Evolutionary conservation across 2,797 vertebrate species (phyloP), one percentile per base, ranked within the genome.

Genomic region (Helarctos malayanus): DNA sequence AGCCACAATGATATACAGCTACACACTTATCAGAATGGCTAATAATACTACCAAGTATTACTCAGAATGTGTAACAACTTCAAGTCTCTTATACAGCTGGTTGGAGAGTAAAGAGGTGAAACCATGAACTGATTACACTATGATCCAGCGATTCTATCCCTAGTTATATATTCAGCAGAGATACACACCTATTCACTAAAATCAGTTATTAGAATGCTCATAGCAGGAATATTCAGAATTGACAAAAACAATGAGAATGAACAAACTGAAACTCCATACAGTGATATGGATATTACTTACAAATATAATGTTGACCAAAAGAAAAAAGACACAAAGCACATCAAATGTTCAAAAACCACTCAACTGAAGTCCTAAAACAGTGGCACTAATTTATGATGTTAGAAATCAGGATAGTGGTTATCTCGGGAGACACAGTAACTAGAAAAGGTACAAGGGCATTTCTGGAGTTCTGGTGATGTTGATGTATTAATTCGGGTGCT

Each of bases 71-170:
- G 11, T 21, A 35, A 49, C 12, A 32, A 11, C 7, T 19, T 61
- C 52, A 21, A 56, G 25, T 65, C 18, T 63, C 32, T 79, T 41
- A 45, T 5, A 16, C 32, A 1, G 4, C 5, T 59, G 7, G 6
- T 41, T 76, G 54, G 5, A 90, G 15, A 75, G 3, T 25, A 45
- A 83, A 35, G 38, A 90, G 65, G 45, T 7, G 14, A 73, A 47
- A 65, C 8, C 7, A 35, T 21, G 35, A 41, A 8, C 21, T 52
- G 0, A 45, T 38, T 38, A 56, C 1, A 1, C 27, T 68, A 1
- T 21, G 4, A 68, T 1, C 21, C 10, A 63, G 45, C 11, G 49
- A 13, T 59, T 35, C 3, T 57, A 29, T 7, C 21, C 21, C 38
- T 68, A 21, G 10, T 88, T 47, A 54, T 32, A 89, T 9, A 12